Percentiles rank a stretch among this genome's conserved stretches.
Evolutionary conservation across 2,797 vertebrate species (phyloP).

Genomic region (Neosalanx taihuensis): DNA sequence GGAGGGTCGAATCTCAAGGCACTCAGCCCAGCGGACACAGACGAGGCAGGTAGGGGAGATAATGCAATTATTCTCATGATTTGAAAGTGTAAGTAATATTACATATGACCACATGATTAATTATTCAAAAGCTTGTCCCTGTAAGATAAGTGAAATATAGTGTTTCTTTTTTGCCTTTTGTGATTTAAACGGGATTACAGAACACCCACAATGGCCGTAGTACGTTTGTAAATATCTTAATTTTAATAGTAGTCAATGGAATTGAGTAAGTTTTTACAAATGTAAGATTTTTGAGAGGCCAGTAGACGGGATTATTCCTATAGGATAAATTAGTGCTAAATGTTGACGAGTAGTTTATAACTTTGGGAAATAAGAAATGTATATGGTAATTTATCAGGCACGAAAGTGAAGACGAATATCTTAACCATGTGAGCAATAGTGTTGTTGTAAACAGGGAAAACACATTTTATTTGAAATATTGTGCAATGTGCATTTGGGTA

Average conservation of each 20-base stretch:
- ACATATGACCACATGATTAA: too few relatives aligned
- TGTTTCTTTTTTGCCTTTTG: not conserved
- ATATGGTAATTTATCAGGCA: too few relatives aligned
- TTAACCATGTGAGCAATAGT: too few relatives aligned
- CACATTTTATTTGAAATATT: not conserved
- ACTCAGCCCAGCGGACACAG: constrained; percentile 69
- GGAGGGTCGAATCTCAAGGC: constrained; percentile 65
- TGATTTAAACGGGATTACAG: not conserved
- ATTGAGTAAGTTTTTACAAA: not conserved
- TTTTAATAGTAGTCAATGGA: not conserved
- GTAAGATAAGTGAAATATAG: constrained; percentile 7
- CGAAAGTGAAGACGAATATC: too few relatives aligned
- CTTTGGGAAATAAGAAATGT: too few relatives aligned
- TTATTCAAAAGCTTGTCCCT: too few relatives aligned
- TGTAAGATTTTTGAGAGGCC: not conserved
- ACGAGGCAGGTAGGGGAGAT: constrained; percentile 75
- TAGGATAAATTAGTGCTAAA: not conserved
- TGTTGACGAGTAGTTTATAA: too few relatives aligned
- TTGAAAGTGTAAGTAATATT: too few relatives aligned
- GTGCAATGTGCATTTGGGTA: constrained; percentile 40
- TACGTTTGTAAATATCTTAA: not conserved
- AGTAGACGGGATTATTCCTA: not conserved
- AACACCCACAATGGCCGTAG: not conserved
- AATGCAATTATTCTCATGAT: constrained; percentile 14
- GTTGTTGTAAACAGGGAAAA: not conserved